Base-by-base conservation (phyloP, 30 jellyfish, hydroid and myxozoan species). In the Chrysaora quinquecirrha region DNA sequence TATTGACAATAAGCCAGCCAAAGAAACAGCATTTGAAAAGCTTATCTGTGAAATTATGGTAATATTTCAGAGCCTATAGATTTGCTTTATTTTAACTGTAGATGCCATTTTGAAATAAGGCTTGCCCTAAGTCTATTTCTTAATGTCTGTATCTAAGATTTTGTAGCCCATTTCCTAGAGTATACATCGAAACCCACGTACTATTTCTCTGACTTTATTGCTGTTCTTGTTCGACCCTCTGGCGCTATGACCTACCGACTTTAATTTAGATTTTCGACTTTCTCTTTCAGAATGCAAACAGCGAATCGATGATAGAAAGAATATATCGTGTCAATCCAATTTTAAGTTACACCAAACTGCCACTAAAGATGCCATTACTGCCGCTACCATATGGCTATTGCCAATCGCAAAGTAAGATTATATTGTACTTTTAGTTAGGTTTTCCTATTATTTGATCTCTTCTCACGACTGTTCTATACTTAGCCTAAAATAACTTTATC, bases 331-430 rank as follows among this genome's bases (percentile, higher is more conserved):
- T 95, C 84, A 83, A 95, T 85, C 99, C 99, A 27, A 76, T 88
- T 1, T 90, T 95, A 56, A 74, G 95, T 47, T 78, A 63, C 87
- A 88, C 99, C 29, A 95, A 89, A 54, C 96, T 83, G 56, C 99
- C 99, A 61, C 66, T 95, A 72, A 95, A 95, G 84, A 87, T 95
- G 97, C 99, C 99, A 11, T 72, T 95, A 78, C 76, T 95, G 68
- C 97, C 99, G 0, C 70, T 95, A 18, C 99, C 99, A 0, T 95
- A 95, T 89, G 99, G 99, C 21, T 71, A 78, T 27, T 88, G 96
- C 65, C 96, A 83, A 23, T 84, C 99, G 0, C 96, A 71, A 60
- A 71, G 99, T 95, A 81, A 49, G 99, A 30, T 50, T 2, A 18
- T 28, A 24, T 30, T 3, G 21, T n/a, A n/a, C n/a, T n/a, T n/a